phyloP scores from a whole-genome alignment of 1,140 invertebrate genomes.

The Diachasma alloeum region DNA sequence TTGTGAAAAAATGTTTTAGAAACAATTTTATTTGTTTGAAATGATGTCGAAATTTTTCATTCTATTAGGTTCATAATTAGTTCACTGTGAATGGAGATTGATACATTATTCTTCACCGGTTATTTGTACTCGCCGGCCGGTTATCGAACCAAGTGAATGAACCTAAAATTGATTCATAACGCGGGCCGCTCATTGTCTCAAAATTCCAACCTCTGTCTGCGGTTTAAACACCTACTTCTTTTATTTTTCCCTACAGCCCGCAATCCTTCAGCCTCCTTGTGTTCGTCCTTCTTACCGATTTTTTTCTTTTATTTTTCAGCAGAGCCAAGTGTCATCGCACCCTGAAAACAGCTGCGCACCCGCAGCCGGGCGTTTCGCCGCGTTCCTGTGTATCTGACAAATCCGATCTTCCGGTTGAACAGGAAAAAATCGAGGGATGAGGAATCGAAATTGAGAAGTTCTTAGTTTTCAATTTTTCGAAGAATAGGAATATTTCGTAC shows the following conservation, averaged over 20 bases:
- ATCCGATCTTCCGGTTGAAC: constrained; percentile 2
- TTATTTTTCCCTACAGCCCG: background rate
- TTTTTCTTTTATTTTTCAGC: background rate
- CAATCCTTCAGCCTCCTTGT: background rate
- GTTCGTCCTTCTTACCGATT: background rate
- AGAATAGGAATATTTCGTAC: too few relatives aligned
- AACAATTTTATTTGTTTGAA: too few relatives aligned
- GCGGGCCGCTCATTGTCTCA: background rate
- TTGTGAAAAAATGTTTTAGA: too few relatives aligned
- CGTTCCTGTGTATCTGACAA: background rate
- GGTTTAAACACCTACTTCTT: background rate
- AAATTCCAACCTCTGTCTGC: background rate
- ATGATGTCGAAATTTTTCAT: too few relatives aligned
- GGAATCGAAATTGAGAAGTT: too few relatives aligned
- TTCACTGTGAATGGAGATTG: background rate
- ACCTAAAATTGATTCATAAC: background rate
- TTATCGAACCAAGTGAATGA: background rate
- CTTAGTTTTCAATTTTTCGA: too few relatives aligned
- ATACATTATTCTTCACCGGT: background rate
- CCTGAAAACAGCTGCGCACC: background rate
- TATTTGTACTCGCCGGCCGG: background rate
- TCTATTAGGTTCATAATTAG: too few relatives aligned
- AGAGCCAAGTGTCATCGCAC: constrained; percentile 2
- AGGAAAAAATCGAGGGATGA: background rate
- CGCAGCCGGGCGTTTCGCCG: background rate